Percentiles rank a stretch among this genome's conserved stretches.
phyloP scores from a whole-genome alignment of 2,888 invertebrate genomes.

The Cactoblastis cactorum region DNA sequence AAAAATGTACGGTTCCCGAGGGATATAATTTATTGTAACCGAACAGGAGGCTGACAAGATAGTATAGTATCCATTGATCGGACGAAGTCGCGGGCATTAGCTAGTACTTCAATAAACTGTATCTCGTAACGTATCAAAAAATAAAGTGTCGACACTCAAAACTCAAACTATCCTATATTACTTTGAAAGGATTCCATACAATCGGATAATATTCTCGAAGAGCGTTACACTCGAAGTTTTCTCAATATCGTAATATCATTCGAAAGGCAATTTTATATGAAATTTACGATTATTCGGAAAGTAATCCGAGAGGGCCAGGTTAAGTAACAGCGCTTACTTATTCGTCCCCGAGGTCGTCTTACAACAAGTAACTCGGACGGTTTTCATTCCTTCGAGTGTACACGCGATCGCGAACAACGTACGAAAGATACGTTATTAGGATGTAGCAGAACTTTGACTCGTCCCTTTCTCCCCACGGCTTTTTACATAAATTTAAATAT shows the following conservation, averaged over 20 bases:
- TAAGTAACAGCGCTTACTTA: slow-evolving; percentile 31
- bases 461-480: too few relatives aligned
- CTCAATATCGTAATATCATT: slow-evolving; percentile 24
- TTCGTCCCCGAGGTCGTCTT: slow-evolving; percentile 31
- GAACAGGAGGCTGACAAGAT: too few relatives aligned
- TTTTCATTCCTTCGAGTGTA: background rate
- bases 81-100: too few relatives aligned
- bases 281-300: slow-evolving; percentile 54
- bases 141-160: background rate
- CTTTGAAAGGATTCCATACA: background rate
- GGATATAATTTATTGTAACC: too few relatives aligned
- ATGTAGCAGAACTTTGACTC: background rate
- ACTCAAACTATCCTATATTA: background rate
- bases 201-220: background rate
- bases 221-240: background rate
- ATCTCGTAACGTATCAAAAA: background rate
- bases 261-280: slow-evolving; percentile 37
- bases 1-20: too few relatives aligned
- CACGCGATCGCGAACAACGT: background rate
- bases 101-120: too few relatives aligned
- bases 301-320: slow-evolving; percentile 37
- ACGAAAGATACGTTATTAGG: background rate
- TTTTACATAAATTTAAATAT: too few relatives aligned
- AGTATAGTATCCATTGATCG: too few relatives aligned
- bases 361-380: slow-evolving; percentile 4